Evolutionary conservation across 2,888 invertebrate genomes (phyloP), one percentile per base, ranked within the genome.

Genomic region (Flexamia atlantica): DNA sequence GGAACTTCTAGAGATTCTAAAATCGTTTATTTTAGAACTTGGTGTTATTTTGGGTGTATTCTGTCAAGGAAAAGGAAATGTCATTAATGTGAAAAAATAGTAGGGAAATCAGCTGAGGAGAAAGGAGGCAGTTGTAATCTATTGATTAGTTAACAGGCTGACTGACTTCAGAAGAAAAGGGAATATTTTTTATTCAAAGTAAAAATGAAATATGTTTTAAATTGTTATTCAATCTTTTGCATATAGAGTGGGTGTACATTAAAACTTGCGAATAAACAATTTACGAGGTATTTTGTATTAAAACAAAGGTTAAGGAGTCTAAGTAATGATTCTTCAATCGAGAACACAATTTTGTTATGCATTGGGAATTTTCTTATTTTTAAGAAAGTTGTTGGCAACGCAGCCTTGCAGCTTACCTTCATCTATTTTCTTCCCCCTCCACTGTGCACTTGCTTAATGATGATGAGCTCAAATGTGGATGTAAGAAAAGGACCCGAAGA

Each of bases 381-480:
- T 79, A 79, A 79, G 79, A 79, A 79, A 79, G 79, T 57, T 57
- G 79, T 79, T 79, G 79, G 79, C 79, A 79, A 36, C 79, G 79
- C 79, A 79, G 57, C 79, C 79, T 79, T 79, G 79, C 79, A 79
- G 79, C 79, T 79, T 57, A 79, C 79, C 82, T 83, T 60, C 82
- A 57, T 74, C 72, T 72, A 83, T 83, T 83, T 74, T 72, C 74
- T 57, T 40, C 82, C 82, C 68, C 82, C 82, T 40, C 74, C 82
- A 74, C 42, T 40, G 57, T 50, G 57, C 74, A 74, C 82, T 40
- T 74, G 74, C 74, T 53, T 83, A 83, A 83, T 83, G 82, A 83
- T 83, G 82, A 83, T 83, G 82, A 83, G 82, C 74, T 57, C 74
- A 57, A 74, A 74, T 74, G 82, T 83, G 53, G 40, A 74, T 74